Evolutionary conservation across 2,113 vertebrate species (phyloP), one percentile per base, ranked within the genome.

Genomic region (Colossoma macropomum): DNA sequence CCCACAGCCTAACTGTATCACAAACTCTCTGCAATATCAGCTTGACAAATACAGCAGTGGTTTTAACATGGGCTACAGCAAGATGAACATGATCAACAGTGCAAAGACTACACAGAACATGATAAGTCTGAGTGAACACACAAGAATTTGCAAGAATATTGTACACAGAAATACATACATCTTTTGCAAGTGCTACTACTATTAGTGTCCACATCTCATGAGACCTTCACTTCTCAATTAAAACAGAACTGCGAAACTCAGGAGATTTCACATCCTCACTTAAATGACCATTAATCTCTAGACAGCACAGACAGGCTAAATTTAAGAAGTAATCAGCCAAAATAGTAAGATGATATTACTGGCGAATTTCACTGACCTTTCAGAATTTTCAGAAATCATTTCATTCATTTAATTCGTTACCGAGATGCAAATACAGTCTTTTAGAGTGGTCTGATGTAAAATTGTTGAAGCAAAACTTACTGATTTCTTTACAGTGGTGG

Each of bases 211-310:
- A 69, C n/a, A 41, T 63, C 50, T 73, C 56, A 50, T 59, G 63
- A 54, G 60, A 82, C 62, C 0, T 69, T 41, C 54, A 27, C 17
- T 75, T 56, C 80, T 76, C 80, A 82, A 76, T 82, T 56, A 76
- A 76, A 68, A 54, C 80, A 56, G 48, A 68, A 50, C 32, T 30
- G 48, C 12, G 23, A 2, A 25, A 45, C 80, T 75, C 80, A 38
- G 48, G 70, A 81, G 80, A 82, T 38, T 66, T 66, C 41, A 82
- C 30, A 54, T 82, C 63, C 41, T 75, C 50, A 69, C 45, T 75
- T 82, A 68, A 82, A 75, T 82, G 80, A 76, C 80, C 63, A 68
- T 38, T 82, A 75, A 76, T 68, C 72, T 82, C 80, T 70, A 80
- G 77, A 72, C 60, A 81, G 70, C 71, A 77, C 68, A 19, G 17